These are phyloP conservation scores for Spilogale gracilis DNA, from an alignment of 2,113 vertebrate genomes.

Conservation along the genomic window DNA sequence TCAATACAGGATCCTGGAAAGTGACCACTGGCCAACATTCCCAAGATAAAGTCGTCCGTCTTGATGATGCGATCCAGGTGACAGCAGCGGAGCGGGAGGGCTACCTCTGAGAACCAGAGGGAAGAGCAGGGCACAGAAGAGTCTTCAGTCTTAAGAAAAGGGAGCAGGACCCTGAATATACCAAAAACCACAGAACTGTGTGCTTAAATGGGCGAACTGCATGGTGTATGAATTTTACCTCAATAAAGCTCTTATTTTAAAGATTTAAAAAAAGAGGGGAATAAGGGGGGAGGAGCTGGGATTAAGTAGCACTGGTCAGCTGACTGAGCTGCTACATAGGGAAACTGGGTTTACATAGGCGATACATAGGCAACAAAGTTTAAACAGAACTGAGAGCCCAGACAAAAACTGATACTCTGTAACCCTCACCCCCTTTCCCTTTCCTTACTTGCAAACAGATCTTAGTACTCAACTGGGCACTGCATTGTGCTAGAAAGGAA, in stretches of 20 bases:
- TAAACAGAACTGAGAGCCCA: background rate
- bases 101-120: background rate
- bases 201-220: background rate
- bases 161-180: background rate
- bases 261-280: background rate
- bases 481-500: background rate
- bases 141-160: conserved; percentile 1
- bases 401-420: background rate
- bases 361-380: background rate
- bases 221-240: background rate
- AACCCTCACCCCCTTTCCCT: background rate
- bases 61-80: background rate
- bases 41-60: background rate
- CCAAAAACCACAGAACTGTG: background rate
- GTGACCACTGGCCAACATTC: background rate
- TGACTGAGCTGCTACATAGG: background rate
- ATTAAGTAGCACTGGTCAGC: background rate
- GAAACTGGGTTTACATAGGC: background rate
- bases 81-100: background rate
- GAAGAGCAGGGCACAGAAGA: background rate
- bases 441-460: background rate
- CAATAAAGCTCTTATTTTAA: background rate
- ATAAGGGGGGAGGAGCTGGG: background rate
- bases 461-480: background rate
- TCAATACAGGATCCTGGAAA: background rate